Evolutionary conservation across 2,797 vertebrate genomes (phyloP), one percentile per base, ranked within the genome.

Genomic region (Darevskia nairensis): DNA sequence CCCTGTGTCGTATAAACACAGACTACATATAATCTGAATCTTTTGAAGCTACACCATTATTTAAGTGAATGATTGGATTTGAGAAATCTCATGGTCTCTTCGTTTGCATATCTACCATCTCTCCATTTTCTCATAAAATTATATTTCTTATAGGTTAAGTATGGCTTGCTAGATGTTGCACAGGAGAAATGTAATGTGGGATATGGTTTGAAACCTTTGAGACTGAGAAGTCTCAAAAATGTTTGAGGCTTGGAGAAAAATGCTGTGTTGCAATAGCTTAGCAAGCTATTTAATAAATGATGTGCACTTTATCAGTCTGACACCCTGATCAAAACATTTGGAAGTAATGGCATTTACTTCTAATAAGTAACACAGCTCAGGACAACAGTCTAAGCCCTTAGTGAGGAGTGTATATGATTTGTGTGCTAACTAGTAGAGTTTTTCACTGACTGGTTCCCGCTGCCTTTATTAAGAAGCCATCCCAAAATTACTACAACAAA

Each of bases 261-360:
- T 76, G n/a, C 69, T 89, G 92, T 92, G 9, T 69, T 88, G 76
- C 83, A 76, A 74, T 88, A 93, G 89, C 89, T 91, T 55, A 41
- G 10, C 61, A 82, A 74, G 4, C 23, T 74, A 27, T 25, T 19
- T 29, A 81, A 41, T n/a, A 92, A 80, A 81, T 74, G 74, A 64
- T 88, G 72, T 61, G 44, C 23, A 72, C 3, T 27, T 76, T 61
- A 69, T 44, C 29, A 32, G 8, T 71, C 66, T 86, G 66, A 71
- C n/a, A 9, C 61, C 44, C 23, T 69, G 46, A 39, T 25, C 9
- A 35, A 74, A 80, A 44, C 41, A 66, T n/a, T 35, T 76, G 15
- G 59, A 76, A 80, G 50, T 46, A 77, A 27, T 71, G 32, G n/a
- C 27, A 75, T 75, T 44, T 27, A 64, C 15, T 74, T 55, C 35